A percentile compares a stretch with the other conserved stretches of the same genome.
Conservation (phyloP, 2,888 invertebrate genomes). For the Habroteleia sp. region DNA sequence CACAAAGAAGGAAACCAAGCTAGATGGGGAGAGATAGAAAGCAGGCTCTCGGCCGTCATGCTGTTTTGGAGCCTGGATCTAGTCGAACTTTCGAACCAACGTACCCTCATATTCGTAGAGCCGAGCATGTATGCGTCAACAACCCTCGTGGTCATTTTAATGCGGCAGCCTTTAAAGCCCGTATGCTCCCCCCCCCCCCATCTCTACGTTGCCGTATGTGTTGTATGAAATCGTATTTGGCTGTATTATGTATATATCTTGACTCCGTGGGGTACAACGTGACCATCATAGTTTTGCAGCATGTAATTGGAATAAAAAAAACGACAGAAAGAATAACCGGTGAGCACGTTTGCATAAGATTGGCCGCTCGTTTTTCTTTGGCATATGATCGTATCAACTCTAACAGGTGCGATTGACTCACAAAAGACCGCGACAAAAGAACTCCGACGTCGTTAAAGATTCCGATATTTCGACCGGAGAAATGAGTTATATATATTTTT, state of each 20-base stretch:
- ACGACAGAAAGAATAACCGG: constrained; percentile 46
- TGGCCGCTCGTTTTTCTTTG: constrained; percentile 53
- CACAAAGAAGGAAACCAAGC: constrained; percentile 27
- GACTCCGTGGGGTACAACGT: constrained; percentile 60
- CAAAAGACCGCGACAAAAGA: constrained; percentile 53
- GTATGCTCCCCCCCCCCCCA: constrained; percentile 27
- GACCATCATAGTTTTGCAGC: constrained; percentile 58
- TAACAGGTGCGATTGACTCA: constrained; percentile 52
- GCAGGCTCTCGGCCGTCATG: constrained; percentile 54
- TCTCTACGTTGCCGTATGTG: constrained; percentile 32
- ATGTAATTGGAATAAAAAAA: constrained; percentile 45
- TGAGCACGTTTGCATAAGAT: constrained; percentile 59
- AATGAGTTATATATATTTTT: constrained; percentile 51
- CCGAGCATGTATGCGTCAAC: constrained; percentile 34
- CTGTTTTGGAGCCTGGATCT: constrained; percentile 57
- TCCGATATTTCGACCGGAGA: constrained; percentile 3
- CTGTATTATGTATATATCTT: constrained; percentile 53
- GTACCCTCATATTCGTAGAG: constrained; percentile 29
- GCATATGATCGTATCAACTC: constrained; percentile 53
- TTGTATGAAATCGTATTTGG: constrained; percentile 54
- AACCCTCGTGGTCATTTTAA: constrained; percentile 55
- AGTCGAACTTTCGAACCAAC: constrained; percentile 29
- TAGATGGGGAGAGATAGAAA: constrained; percentile 25
- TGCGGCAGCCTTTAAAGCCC: constrained; percentile 58
- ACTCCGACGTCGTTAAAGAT: constrained; percentile 22